These are phyloP conservation scores for Tichodroma muraria DNA, from an alignment of 2,113 vertebrate species.

Conservation along the genomic window DNA sequence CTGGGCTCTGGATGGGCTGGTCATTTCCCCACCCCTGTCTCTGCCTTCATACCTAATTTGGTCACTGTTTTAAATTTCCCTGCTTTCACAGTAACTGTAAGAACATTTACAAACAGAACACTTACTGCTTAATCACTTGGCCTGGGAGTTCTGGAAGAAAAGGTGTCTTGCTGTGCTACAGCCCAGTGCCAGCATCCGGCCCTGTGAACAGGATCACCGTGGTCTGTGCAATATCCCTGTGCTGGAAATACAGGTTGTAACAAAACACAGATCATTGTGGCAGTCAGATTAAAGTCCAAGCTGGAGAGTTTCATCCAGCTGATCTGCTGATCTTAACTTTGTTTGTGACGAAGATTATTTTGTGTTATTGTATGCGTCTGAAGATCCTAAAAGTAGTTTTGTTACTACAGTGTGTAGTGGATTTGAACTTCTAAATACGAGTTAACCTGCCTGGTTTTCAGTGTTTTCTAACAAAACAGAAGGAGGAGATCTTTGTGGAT, in stretches of 20 bases:
- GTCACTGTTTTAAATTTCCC: not conserved
- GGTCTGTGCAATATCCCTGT: not conserved
- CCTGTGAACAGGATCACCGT: too few relatives aligned
- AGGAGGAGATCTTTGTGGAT: not conserved
- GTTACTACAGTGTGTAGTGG: not conserved
- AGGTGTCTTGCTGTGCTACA: not conserved
- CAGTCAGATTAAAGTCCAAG: not conserved
- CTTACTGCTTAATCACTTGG: not conserved
- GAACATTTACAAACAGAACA: not conserved
- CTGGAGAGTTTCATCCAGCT: not conserved
- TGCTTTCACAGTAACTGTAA: not conserved
- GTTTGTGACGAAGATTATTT: too few relatives aligned
- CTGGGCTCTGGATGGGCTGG: not conserved
- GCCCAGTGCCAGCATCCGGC: not conserved
- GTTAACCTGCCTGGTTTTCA: not conserved
- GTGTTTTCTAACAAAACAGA: not conserved
- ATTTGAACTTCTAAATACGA: not conserved
- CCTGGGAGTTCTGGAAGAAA: not conserved
- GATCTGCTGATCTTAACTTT: too few relatives aligned
- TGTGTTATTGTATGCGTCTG: not conserved
- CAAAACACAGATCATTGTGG: not conserved
- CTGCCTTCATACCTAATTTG: not conserved
- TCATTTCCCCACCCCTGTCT: not conserved
- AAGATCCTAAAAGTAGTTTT: not conserved
- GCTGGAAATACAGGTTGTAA: not conserved